Percentiles rank a stretch among this genome's conserved stretches.
Evolutionary conservation across 2,888 invertebrate species (phyloP).

Genomic region (Phrixothrix hirtus): DNA sequence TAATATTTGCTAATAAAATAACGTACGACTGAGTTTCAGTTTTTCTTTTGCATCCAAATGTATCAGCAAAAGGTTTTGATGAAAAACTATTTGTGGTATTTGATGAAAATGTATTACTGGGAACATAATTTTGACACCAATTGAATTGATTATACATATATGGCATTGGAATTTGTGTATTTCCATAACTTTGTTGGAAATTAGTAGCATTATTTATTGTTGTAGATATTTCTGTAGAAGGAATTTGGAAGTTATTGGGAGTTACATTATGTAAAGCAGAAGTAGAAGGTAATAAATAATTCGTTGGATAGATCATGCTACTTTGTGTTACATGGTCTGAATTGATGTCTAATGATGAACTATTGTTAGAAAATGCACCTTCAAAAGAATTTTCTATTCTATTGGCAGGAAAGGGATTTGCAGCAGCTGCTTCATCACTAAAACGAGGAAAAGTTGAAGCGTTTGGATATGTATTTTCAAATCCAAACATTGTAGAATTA

Average conservation of each 20-base stretch:
- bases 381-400: neutral
- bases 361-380: neutral
- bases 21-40: constrained; percentile 49
- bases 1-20: constrained; percentile 6
- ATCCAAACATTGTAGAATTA: constrained; percentile 47
- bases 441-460: constrained; percentile 21
- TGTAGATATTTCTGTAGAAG: neutral
- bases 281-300: constrained; percentile 7
- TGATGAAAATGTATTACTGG: neutral
- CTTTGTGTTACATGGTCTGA: neutral
- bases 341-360: neutral
- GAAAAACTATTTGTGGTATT: neutral
- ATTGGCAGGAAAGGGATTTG: neutral
- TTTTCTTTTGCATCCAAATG: constrained; percentile 45
- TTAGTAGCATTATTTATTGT: neutral
- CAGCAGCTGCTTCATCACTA: neutral
- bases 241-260: constrained; percentile 7
- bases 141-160: neutral
- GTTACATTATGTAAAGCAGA: neutral
- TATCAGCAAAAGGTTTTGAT: constrained; percentile 1
- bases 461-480: constrained; percentile 45
- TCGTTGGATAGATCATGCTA: neutral
- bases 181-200: neutral
- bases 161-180: neutral
- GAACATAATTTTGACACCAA: neutral